Base-by-base conservation (phyloP, 2,113 vertebrate species). In the Coreoperca whiteheadi region DNA sequence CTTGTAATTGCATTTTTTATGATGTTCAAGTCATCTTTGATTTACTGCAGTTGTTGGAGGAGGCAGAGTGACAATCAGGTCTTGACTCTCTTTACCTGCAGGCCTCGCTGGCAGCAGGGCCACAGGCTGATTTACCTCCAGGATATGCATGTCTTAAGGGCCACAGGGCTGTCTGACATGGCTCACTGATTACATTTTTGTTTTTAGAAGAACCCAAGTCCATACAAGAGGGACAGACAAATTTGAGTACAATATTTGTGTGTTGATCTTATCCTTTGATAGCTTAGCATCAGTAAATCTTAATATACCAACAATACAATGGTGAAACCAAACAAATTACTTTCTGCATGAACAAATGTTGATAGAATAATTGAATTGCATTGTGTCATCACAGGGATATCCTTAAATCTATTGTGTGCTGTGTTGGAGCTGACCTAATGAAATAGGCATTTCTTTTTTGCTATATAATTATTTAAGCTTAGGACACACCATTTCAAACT, bases 91-190 rank as follows among this genome's bases (percentile, higher is more conserved):
- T 74, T 57, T 30, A 67, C 54, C 67, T 66, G 54, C 41, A 71
- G 72, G 59, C 34, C 81, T 72, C 46, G 37, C 37, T 82, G 59
- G 79, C 79, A 78, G 28, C 39, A 37, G 70, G 70, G 80, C 72
- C 66, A 79, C 64, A 66, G 74, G 18, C 77, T 78, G 74, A 59
- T 83, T 77, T 63, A 71, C 68, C 68, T 83, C 64, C 71, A 81
- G 80, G 34, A 66, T 34, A 78, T 14, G 12, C 21, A 57, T 60
- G 23, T 77, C 71, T 74, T 14, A 21, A 37, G n/a, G 21, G 72
- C 32, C 64, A 34, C 15, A 9, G 6, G 41, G 32, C 25, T 61
- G 63, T 73, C 32, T 56, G 28, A 57, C 25, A 65, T 46, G 25
- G 32, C 39, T 77, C 23, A 65, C 37, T 8, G 28, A 69, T 59